Evolutionary conservation across 2,113 vertebrate species (phyloP).

Genomic region (Lepisosteus osseus): DNA sequence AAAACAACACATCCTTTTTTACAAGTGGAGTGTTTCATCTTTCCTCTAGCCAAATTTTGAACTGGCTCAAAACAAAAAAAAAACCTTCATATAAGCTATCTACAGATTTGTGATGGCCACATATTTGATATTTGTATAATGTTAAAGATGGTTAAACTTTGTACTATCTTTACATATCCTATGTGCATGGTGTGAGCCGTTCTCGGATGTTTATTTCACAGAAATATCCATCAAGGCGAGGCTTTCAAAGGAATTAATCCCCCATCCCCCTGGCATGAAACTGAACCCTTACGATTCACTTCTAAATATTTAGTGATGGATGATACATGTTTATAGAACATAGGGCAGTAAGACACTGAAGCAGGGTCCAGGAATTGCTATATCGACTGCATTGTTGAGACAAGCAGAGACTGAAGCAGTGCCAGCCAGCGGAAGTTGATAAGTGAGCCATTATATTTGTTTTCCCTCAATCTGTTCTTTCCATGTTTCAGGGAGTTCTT

Average conservation of each 20-base stretch:
- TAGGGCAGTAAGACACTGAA: slow-evolving; percentile 76
- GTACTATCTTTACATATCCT: slow-evolving; percentile 1
- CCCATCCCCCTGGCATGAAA: slow-evolving; percentile 78
- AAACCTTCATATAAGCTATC: no score
- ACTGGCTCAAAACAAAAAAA: no score
- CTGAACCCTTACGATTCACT: slow-evolving; percentile 78
- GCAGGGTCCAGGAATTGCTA: slow-evolving; percentile 68
- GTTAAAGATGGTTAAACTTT: no score
- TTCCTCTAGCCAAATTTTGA: no score
- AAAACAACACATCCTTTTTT: no score
- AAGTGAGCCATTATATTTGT: slow-evolving; percentile 46
- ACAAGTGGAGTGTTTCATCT: no score
- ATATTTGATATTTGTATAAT: no score
- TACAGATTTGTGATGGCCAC: no score
- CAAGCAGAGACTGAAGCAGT: slow-evolving; percentile 59
- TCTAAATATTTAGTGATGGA: slow-evolving; percentile 86
- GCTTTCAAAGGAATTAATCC: slow-evolving; percentile 82
- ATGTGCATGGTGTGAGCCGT: slow-evolving; percentile 72
- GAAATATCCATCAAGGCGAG: slow-evolving; percentile 78
- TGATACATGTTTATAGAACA: slow-evolving; percentile 82
- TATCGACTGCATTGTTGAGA: slow-evolving; percentile 55
- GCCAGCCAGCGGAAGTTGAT: slow-evolving; percentile 66
- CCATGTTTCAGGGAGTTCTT: slow-evolving; percentile 55
- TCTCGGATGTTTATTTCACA: slow-evolving; percentile 80
- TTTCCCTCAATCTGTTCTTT: slow-evolving; percentile 36